Percentiles rank a stretch among this genome's conserved stretches.
Evolutionary conservation across 2,113 vertebrate genomes (phyloP).

Genomic region (Chaetorhynchus papuensis): DNA sequence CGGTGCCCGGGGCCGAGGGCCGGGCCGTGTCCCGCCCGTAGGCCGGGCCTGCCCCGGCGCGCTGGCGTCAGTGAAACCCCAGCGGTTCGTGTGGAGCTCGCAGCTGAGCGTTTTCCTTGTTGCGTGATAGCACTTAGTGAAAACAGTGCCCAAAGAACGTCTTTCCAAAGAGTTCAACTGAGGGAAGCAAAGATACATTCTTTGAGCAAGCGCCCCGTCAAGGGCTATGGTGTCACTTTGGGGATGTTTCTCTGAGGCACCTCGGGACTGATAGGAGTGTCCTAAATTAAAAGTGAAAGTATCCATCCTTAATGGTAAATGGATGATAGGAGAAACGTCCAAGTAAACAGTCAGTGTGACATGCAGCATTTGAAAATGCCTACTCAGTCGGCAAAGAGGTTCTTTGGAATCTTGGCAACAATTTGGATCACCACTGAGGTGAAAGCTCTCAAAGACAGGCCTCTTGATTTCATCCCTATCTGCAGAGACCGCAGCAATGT

Average conservation of each 20-base stretch:
- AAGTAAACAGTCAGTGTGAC: too few species aligned
- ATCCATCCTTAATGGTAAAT: neutral
- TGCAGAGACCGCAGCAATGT: fast-evolving
- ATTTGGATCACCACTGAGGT: neutral
- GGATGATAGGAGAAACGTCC: neutral
- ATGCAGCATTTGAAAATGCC: neutral
- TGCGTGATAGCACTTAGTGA: fast-evolving
- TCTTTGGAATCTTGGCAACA: neutral
- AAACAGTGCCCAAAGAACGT: fast-evolving
- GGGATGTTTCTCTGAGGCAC: fast-evolving
- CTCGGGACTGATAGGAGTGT: fast-evolving
- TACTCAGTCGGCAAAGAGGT: fast-evolving
- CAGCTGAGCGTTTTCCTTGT: fast-evolving
- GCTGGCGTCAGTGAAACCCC: fast-evolving
- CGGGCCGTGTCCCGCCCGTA: neutral
- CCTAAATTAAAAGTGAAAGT: neutral
- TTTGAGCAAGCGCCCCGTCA: too few species aligned
- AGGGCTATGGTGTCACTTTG: fast-evolving
- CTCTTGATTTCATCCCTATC: neutral
- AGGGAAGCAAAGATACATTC: fast-evolving
- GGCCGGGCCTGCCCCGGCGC: neutral
- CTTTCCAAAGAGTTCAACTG: fast-evolving
- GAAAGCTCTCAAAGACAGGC: neutral
- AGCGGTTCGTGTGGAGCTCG: fast-evolving
- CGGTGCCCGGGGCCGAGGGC: too few species aligned